Base-by-base conservation (phyloP, 2,888 invertebrate genomes). In the Dryocosmus kuriphilus region DNA sequence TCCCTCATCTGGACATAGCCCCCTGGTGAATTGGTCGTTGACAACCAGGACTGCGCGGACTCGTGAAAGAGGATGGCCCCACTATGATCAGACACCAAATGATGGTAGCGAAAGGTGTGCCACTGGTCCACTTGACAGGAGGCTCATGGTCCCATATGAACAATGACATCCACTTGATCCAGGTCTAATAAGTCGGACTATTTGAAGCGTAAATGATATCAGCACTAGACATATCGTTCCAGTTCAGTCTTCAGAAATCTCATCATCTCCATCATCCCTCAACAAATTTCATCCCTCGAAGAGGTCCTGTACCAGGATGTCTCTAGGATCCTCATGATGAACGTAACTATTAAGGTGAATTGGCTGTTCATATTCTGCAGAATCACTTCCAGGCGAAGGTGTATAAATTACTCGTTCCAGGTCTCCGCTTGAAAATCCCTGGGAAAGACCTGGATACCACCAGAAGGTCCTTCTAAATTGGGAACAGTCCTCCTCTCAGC, bases 251-350 rank as follows among this genome's bases (percentile, higher is more conserved):
- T 90, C 91, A 73, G 89, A 89, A 6, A 88, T 95, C 57, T 90
- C 91, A 87, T 94, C 95, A 89, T 93, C 94, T 63, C 93, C 93
- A 91, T 93, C 65, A 88, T 90, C 93, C 78, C 92, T 92, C 84
- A 93, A 91, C 27, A 93, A n/a, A 92, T 88, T 93, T 93, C 63
- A 93, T 92, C 74, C n/a, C 84, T 77, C 27, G 84, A 84, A 60
- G 85, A 82, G 86, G 86, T 89, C n/a, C 87, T 83, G 90, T 46
- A 84, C 89, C 88, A 89, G 89, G 88, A 88, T 90, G 87, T 87
- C 90, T 81, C 38, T 63, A 24, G 71, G 79, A 27, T 81, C 81
- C n/a, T 83, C 84, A 35, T 80, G 75, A 16, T 81, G 81, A 38
- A 84, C 57, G 46, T 79, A 79, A 75, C 78, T 76, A 63, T 71